Evolutionary conservation across 2,113 vertebrate genomes (phyloP).

Genomic region (Pachycephala philippinensis): DNA sequence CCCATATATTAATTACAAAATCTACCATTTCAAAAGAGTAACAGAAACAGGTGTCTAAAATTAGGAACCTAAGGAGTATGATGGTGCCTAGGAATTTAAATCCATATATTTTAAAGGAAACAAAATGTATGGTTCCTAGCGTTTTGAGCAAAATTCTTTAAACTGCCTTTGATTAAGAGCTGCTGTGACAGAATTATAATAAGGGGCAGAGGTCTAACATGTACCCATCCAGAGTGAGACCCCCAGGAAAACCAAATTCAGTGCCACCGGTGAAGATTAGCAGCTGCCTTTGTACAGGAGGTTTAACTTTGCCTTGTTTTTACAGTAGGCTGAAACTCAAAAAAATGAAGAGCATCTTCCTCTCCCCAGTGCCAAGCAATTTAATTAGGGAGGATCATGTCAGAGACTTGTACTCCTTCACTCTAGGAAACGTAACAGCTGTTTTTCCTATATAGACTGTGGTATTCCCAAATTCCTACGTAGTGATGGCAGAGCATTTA

Average conservation of each 20-base stretch:
- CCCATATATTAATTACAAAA: neutral
- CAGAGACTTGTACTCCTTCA: constrained; percentile 4
- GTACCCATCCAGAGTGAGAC: neutral
- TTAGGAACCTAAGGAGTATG: neutral
- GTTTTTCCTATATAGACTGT: neutral
- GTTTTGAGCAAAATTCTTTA: neutral
- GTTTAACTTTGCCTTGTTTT: neutral
- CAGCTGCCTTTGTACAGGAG: neutral
- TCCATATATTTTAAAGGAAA: neutral
- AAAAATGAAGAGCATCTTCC: constrained; percentile 21
- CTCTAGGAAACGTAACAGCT: constrained; percentile 42
- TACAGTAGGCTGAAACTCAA: neutral
- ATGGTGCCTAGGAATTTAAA: neutral
- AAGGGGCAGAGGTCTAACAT: neutral
- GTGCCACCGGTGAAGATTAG: neutral
- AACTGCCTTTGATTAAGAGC: neutral
- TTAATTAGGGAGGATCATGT: constrained; percentile 15
- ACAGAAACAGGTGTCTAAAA: neutral
- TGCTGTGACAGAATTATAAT: neutral
- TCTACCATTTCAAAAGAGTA: neutral
- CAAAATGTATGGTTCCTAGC: neutral
- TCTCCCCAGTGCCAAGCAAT: neutral
- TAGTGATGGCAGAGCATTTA: neutral
- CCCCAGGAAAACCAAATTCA: neutral
- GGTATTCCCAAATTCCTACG: constrained; percentile 36